A percentile compares a stretch with the other conserved stretches of the same genome.
phyloP scores from a whole-genome alignment of 2,113 vertebrate species.

The Pardalotus punctatus region DNA sequence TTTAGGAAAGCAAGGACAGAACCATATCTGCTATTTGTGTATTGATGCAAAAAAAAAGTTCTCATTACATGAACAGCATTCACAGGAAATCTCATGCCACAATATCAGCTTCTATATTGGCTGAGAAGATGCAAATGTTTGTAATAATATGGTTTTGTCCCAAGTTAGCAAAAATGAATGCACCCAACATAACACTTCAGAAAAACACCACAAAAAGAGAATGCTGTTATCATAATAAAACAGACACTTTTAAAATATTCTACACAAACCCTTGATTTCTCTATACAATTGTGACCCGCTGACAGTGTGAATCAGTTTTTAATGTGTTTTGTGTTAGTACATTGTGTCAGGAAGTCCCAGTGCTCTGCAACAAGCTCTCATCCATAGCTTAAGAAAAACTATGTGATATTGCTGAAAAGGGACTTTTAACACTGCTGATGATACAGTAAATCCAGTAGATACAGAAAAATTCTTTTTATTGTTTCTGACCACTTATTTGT shows the following conservation, averaged over 20 bases:
- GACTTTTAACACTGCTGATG: background rate
- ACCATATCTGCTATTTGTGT: background rate
- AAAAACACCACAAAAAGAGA: background rate
- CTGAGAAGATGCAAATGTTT: background rate
- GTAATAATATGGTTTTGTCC: background rate
- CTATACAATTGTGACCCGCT: background rate
- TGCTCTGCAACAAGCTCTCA: background rate
- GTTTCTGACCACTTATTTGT: background rate
- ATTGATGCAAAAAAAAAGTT: background rate
- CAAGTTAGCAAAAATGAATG: background rate
- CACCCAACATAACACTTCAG: background rate
- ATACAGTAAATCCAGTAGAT: background rate
- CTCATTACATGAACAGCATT: background rate
- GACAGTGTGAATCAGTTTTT: background rate
- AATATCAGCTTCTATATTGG: background rate
- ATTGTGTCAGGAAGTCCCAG: background rate
- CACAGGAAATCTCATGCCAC: background rate
- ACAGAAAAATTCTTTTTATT: background rate
- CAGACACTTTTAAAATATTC: background rate
- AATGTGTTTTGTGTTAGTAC: background rate
- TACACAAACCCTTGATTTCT: background rate
- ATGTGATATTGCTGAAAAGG: background rate
- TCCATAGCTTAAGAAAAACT: background rate
- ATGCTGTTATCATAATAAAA: background rate
- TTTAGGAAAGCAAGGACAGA: background rate